Conservation (phyloP, 2,113 vertebrate species). For the Gambusia affinis region DNA sequence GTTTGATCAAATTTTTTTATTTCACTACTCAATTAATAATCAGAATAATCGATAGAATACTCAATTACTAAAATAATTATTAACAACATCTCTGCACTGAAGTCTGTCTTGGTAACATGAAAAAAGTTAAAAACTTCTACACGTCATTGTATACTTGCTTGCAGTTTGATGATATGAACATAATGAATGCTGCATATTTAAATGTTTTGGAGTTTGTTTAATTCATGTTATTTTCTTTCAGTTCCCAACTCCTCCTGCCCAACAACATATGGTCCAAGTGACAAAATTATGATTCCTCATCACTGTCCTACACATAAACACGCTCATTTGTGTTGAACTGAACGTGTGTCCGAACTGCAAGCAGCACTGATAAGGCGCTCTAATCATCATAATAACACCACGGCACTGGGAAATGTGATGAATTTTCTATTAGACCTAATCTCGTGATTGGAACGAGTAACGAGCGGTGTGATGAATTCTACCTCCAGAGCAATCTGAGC, state of each 20-base stretch:
- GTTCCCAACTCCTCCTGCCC: constrained; percentile 6
- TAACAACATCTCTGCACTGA: no score
- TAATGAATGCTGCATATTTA: no score
- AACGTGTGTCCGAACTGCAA: constrained; percentile 12
- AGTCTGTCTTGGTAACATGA: no score
- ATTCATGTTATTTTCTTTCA: background rate
- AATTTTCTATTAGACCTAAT: constrained; percentile 5
- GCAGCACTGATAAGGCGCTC: constrained; percentile 6
- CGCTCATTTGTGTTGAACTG: constrained; percentile 6
- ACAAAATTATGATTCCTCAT: constrained; percentile 12
- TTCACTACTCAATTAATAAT: no score
- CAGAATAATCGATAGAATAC: no score
- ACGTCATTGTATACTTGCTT: no score
- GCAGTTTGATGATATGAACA: no score
- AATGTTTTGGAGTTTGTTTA: background rate
- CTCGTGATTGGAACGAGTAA: background rate
- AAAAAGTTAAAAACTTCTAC: no score
- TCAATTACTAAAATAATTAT: no score
- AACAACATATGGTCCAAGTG: constrained; percentile 18
- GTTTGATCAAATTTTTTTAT: no score
- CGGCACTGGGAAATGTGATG: background rate
- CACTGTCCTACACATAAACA: constrained; percentile 18
- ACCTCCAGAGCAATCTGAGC: constrained; percentile 93
- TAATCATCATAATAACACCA: constrained; percentile 10
- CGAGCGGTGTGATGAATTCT: constrained; percentile 25